Percentiles rank a stretch among this genome's conserved stretches.
Evolutionary conservation across 2,797 vertebrate species (phyloP).

Genomic region (Tragelaphus eurycerus): DNA sequence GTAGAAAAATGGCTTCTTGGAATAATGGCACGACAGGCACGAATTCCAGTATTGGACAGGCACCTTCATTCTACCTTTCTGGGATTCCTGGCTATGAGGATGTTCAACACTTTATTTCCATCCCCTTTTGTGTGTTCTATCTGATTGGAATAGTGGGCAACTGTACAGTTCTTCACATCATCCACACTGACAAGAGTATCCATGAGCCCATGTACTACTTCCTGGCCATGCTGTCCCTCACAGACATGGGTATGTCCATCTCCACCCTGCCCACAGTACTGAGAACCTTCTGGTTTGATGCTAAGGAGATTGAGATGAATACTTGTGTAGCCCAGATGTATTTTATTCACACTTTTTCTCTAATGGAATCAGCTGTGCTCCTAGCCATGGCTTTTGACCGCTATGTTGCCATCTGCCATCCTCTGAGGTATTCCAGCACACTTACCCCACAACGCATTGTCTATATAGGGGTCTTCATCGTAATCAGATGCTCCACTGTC

Average conservation of each 20-base stretch:
- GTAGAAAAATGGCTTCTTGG: too few relatives aligned
- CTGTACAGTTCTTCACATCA: background rate
- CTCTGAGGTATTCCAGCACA: conserved; percentile 67
- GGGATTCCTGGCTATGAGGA: too few relatives aligned
- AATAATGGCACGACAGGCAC: too few relatives aligned
- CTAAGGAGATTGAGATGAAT: background rate
- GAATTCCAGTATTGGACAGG: too few relatives aligned
- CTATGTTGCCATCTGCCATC: conserved; percentile 79
- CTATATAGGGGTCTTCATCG: conserved; percentile 44
- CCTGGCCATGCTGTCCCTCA: background rate
- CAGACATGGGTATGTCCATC: background rate
- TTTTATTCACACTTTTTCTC: conserved; percentile 52
- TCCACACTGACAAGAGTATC: background rate
- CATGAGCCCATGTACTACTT: background rate
- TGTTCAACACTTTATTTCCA: too few relatives aligned
- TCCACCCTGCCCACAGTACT: conserved; percentile 13
- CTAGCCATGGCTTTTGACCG: conserved; percentile 77
- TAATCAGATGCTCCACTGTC: conserved; percentile 53
- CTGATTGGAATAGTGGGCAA: too few relatives aligned
- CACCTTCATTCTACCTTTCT: too few relatives aligned
- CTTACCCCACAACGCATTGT: conserved; percentile 71
- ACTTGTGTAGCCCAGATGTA: background rate
- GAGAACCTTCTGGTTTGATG: background rate
- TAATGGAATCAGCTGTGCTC: conserved; percentile 60
- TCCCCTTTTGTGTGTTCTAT: too few relatives aligned